Evolutionary conservation across 2,888 invertebrate species (phyloP).

Genomic region (Torymus tubicola): DNA sequence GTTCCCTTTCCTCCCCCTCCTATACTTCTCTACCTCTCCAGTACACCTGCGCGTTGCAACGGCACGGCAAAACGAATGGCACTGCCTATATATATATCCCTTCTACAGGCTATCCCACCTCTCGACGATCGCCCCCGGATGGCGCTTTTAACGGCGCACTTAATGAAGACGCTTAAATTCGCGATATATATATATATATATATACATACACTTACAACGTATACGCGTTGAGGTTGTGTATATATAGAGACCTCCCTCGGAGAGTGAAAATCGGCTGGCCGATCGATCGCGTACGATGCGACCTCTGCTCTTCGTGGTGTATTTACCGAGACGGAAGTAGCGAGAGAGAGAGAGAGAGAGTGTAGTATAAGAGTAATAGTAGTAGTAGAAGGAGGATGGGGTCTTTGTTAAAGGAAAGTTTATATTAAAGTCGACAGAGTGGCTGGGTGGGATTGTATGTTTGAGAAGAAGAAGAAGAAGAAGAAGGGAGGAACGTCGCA

Average conservation of each 20-base stretch:
- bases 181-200: neutral
- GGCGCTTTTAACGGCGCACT: conserved; percentile 41
- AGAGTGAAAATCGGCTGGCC: conserved; percentile 26
- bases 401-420: conserved; percentile 35
- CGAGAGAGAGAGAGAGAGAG: too few relatives aligned
- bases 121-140: conserved; percentile 14
- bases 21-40: too few relatives aligned
- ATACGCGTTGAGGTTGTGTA: too few relatives aligned
- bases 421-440: conserved; percentile 7
- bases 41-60: too few relatives aligned
- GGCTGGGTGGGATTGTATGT: neutral
- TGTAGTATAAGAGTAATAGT: too few relatives aligned
- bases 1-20: too few relatives aligned
- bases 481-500: too few relatives aligned
- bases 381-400: neutral
- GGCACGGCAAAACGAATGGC: too few relatives aligned
- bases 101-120: too few relatives aligned
- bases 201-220: neutral
- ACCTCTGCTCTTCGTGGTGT: neutral
- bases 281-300: conserved; percentile 28
- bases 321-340: conserved; percentile 4
- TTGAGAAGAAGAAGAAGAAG: neutral
- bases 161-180: conserved; percentile 40
- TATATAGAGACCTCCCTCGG: neutral
- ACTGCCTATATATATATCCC: too few relatives aligned